Conservation (phyloP, 2,113 vertebrate species). For the Vidua chalybeata region DNA sequence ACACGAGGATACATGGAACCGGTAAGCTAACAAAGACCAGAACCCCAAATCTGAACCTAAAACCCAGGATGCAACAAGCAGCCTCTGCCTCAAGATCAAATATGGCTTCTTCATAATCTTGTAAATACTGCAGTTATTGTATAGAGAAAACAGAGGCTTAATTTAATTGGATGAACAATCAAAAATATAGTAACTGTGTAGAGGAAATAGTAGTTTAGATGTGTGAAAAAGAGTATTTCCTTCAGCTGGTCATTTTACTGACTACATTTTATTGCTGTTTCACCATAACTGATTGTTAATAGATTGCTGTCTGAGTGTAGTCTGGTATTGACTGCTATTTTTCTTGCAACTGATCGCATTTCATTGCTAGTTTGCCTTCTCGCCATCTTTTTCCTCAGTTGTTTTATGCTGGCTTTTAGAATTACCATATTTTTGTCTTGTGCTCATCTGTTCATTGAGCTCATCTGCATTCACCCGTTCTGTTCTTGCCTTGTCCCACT, state of each 20-base stretch:
- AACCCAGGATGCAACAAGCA: background rate
- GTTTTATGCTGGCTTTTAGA: background rate
- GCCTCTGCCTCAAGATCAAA: background rate
- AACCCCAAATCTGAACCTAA: no score
- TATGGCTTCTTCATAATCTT: background rate
- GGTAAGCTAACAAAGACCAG: no score
- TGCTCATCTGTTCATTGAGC: accelerated
- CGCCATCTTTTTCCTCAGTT: accelerated
- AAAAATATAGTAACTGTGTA: background rate
- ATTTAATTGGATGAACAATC: background rate
- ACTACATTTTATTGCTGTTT: background rate
- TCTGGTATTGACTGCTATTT: constrained; percentile 10
- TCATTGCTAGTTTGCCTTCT: background rate
- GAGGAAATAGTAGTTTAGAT: background rate
- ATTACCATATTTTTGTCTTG: background rate
- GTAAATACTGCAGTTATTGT: background rate
- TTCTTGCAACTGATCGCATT: constrained; percentile 20
- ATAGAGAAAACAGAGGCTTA: background rate
- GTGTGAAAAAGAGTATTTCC: background rate
- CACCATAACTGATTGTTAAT: constrained; percentile 4
- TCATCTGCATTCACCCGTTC: background rate
- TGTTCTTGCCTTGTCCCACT: background rate
- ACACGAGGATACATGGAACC: no score
- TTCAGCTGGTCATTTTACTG: background rate
- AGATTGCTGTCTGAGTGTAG: background rate